phyloP scores from a whole-genome alignment of 2,113 vertebrate genomes.

The Piaya cayana region DNA sequence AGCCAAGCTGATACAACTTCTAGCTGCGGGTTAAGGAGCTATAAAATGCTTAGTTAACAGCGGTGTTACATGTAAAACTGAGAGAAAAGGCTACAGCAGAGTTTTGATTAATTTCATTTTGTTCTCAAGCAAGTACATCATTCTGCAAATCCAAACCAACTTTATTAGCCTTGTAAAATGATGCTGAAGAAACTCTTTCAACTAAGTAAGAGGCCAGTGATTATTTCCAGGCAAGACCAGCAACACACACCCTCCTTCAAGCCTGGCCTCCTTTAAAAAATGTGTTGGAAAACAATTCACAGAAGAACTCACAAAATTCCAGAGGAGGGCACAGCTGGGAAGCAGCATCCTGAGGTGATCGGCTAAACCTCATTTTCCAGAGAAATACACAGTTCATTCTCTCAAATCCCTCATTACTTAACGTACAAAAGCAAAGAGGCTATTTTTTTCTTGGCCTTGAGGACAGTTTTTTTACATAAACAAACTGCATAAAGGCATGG shows the following conservation, averaged over 20 bases:
- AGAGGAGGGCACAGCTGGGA: not conserved
- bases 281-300: not conserved
- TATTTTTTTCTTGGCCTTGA: not conserved
- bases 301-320: not conserved
- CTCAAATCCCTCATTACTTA: not conserved
- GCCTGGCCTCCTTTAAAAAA: not conserved
- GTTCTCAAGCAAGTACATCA: not conserved
- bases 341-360: constrained; percentile 9
- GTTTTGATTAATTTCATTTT: not conserved
- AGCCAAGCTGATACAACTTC: not conserved
- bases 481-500: constrained; percentile 2
- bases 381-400: not conserved
- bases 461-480: constrained; percentile 39
- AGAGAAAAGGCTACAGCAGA: not conserved
- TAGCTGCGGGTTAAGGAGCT: not conserved
- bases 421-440: not conserved
- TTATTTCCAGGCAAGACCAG: not conserved
- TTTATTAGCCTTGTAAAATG: not conserved
- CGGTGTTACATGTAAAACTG: not conserved
- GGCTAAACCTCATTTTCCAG: constrained; percentile 11
- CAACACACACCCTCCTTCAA: not conserved
- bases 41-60: not conserved
- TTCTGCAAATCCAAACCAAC: not conserved
- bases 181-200: not conserved
- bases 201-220: not conserved